Evolutionary conservation across 2,888 invertebrate species (phyloP), one percentile per base, ranked within the genome.

Genomic region (Sturmia bella): DNA sequence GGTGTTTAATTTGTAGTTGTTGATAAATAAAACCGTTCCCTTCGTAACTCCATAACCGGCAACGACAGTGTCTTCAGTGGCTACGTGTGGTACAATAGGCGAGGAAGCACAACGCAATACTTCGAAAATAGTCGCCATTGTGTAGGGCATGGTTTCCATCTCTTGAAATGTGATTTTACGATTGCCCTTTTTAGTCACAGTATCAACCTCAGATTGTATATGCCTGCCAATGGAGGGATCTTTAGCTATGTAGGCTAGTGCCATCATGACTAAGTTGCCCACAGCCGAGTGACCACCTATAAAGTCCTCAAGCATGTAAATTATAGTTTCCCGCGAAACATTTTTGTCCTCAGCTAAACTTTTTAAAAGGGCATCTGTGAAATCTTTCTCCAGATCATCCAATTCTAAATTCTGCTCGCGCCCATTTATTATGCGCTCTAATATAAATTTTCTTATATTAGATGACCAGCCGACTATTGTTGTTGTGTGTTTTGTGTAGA

Each of bases 21-120:
- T 97, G 24, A 97, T 94, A 87, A 97, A 95, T 0, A 97, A 93
- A 66, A 96, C 92, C 0, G 96, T 96, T 0, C 95, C 96, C 87
- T 95, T 94, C 63, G 94, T 93, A 0, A 97, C 93, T 0, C 93
- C 92, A 86, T 93, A 95, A 0, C 95, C 96, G 50, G 94, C 93
- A 7, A 97, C 93, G 0, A 93, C 92, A 0, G 95, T 94, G 87
- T 95, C 94, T 85, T 94, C 93, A 1, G 95, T 95, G 0, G 97
- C 96, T 0, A 96, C 96, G 87, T 97, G 97, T 0, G 97, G 97
- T 0, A 97, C 97, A 76, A 97, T 97, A 0, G 97, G 97, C 0
- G 97, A 97, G 0, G 96, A 96, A 0, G 96, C 93, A 72, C 94
- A 94, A 61, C 97, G 91, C 0, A 97, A 90, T 0, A 96, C 94